Evolutionary conservation across 2,888 invertebrate species (phyloP), one percentile per base, ranked within the genome.

Genomic region (Sminthurides aquaticus): DNA sequence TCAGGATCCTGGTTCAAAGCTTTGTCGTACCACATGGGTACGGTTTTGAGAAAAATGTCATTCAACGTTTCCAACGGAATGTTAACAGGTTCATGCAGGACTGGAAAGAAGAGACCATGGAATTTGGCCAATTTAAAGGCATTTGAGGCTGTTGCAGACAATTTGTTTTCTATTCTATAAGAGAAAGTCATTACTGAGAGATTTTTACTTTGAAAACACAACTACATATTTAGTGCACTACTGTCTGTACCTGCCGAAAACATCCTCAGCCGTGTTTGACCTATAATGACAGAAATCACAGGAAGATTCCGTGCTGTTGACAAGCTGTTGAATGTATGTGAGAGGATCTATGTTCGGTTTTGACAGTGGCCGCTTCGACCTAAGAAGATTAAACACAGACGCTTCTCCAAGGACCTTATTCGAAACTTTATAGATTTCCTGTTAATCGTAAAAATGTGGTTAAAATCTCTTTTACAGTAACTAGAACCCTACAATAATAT

Each of bases 121-220:
- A 78, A 79, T 49, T 76, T 75, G 57, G 79, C 79, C 29, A 79
- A 70, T 69, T 80, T 80, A 67, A 81, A 81, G 0, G 79, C 76
- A 71, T 81, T 81, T 15, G 80, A 77, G 15, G 78, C 78, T 55
- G 78, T 77, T 59, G 77, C 78, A 15, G 79, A 76, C 59, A 74
- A 72, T 22, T 74, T 70, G 1, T 77, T 76, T 64, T 78, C 78
- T 22, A 80, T 71, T 43, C 75, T 75, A 64, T 34, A 66, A 67
- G 52, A 65, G 26, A 25, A 49, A 26, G 3, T 18, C 59, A n/a
- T n/a, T n/a, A n/a, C n/a, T n/a, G n/a, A n/a, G n/a, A 57, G n/a
- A 60, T 22, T 26, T 8, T 34, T 5, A 3, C 34, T 25, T 24
- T 57, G 2, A 57, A 22, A 55, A 34, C 11, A n/a, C n/a, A n/a